Conservation (phyloP, 2,113 vertebrate species). For the Pholis gunnellus region DNA sequence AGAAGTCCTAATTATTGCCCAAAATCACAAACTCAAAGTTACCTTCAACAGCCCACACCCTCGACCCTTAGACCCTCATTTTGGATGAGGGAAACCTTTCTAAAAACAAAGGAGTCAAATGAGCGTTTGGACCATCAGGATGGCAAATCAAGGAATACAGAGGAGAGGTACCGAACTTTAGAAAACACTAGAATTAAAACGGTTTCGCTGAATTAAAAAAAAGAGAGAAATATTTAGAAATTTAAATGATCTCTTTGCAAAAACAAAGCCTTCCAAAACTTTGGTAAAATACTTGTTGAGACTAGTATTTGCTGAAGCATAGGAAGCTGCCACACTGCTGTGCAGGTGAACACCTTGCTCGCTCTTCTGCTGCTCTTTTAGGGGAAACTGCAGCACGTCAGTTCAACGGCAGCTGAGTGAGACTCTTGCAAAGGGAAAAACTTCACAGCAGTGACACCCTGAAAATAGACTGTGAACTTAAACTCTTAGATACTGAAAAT, state of each 20-base stretch:
- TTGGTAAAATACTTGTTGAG: background rate
- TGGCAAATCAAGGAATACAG: too few species aligned
- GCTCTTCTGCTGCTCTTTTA: background rate
- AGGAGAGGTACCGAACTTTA: background rate
- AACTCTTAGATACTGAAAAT: slow-evolving; percentile 44
- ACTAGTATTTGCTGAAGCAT: background rate
- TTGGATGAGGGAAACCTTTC: background rate
- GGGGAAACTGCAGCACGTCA: slow-evolving; percentile 7
- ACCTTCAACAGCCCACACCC: background rate
- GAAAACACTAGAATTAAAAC: background rate
- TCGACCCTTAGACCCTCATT: background rate
- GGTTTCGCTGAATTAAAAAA: background rate
- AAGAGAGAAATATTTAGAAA: too few species aligned
- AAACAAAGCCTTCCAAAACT: background rate
- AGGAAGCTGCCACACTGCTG: background rate
- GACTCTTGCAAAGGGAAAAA: slow-evolving; percentile 25
- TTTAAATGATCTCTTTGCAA: background rate
- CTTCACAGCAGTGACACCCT: slow-evolving; percentile 61
- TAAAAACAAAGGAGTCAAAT: too few species aligned
- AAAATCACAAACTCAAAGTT: background rate
- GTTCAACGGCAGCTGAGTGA: slow-evolving; percentile 28
- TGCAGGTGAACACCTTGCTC: background rate
- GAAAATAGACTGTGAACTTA: slow-evolving; percentile 53
- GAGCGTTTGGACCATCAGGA: too few species aligned
- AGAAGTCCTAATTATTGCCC: background rate